phyloP scores from a whole-genome alignment of 2,113 vertebrate genomes.

The Stictonetta naevosa region DNA sequence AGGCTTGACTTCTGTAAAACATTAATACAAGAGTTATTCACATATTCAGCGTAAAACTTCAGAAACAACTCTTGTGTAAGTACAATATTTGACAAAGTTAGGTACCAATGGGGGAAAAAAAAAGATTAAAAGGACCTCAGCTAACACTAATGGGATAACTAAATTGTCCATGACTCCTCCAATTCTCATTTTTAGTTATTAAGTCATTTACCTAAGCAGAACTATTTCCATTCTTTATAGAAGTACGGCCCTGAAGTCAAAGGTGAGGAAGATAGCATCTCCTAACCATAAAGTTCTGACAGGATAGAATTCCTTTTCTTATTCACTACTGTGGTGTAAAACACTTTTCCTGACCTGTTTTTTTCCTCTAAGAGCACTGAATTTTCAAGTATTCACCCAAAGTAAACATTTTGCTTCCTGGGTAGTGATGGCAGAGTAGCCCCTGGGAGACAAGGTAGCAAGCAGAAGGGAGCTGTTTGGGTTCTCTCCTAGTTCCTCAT shows the following conservation, averaged over 20 bases:
- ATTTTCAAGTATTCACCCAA: not conserved
- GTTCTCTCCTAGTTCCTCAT: fast-evolving
- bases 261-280: not conserved
- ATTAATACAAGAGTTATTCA: not conserved
- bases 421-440: not conserved
- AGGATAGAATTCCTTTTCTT: not conserved
- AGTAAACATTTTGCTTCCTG: not conserved
- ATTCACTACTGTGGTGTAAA: not conserved
- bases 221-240: not conserved
- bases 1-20: not conserved
- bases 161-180: not conserved
- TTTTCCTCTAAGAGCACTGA: not conserved
- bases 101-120: not conserved
- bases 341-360: not conserved
- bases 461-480: not conserved
- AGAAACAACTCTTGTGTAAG: not conserved
- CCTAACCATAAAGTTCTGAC: not conserved
- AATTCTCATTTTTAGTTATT: not conserved
- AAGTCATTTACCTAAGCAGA: not conserved
- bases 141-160: not conserved
- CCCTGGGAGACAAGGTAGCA: not conserved
- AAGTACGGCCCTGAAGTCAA: not conserved
- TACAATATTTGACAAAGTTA: not conserved
- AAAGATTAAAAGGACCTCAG: not conserved
- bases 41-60: not conserved